These are phyloP conservation scores for Chloroceryle amazona DNA, from an alignment of 2,797 vertebrate species.

Conservation along the genomic window DNA sequence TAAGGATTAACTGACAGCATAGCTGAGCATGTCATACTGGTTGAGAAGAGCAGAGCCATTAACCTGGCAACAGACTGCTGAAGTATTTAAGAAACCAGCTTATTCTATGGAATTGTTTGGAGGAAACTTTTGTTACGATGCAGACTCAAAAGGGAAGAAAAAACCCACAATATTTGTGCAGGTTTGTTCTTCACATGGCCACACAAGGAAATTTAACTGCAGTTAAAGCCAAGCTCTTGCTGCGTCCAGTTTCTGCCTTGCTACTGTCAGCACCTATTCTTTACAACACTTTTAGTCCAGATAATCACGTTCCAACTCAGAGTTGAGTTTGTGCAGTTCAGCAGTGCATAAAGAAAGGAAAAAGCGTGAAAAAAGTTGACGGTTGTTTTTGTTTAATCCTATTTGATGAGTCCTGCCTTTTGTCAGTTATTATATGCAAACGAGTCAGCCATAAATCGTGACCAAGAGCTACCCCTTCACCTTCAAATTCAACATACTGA, in stretches of 20 bases:
- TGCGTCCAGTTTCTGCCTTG: neutral
- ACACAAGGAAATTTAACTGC: neutral
- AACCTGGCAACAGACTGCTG: neutral
- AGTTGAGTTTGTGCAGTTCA: neutral
- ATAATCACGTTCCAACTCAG: neutral
- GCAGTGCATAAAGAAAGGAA: neutral
- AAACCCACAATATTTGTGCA: neutral
- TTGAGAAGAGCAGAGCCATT: neutral
- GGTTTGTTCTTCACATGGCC: neutral
- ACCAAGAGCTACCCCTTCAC: neutral
- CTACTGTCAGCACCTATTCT: neutral
- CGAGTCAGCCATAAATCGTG: neutral
- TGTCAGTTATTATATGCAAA: neutral
- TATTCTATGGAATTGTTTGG: neutral
- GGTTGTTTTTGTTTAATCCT: neutral
- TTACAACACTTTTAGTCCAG: neutral
- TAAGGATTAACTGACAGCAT: neutral
- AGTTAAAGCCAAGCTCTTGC: neutral
- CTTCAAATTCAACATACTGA: constrained; percentile 13
- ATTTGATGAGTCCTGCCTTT: neutral
- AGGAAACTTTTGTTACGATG: neutral
- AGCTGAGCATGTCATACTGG: neutral
- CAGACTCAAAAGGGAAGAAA: neutral
- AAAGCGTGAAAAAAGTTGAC: no score
- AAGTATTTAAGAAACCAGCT: neutral